Percentiles rank a stretch among this genome's conserved stretches.
Conservation (phyloP, 2,888 invertebrate genomes). For the Hypercompe scribonia region DNA sequence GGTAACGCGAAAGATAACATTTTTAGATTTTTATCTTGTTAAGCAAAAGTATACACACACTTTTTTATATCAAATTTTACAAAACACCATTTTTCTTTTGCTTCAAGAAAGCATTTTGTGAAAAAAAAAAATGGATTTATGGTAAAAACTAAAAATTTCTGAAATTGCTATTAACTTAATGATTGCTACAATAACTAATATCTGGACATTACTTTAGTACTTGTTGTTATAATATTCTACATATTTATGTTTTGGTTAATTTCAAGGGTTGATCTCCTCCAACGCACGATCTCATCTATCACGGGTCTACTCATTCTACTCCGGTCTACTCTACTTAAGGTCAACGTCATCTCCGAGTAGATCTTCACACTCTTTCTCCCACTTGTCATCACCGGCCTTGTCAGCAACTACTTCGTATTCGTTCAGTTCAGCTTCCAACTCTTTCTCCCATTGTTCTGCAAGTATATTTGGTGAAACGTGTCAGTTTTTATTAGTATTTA, state of each 20-base stretch:
- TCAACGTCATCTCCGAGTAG: slow-evolving; percentile 88
- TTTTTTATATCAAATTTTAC: background rate
- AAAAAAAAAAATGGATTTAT: no score
- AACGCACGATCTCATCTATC: slow-evolving; percentile 24
- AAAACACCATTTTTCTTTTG: background rate
- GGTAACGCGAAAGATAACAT: no score
- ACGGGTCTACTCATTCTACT: slow-evolving; percentile 30
- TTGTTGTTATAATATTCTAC: background rate
- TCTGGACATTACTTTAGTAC: background rate
- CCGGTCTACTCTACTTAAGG: slow-evolving; percentile 80
- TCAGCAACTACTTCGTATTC: slow-evolving; percentile 95
- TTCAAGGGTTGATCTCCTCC: slow-evolving; percentile 29
- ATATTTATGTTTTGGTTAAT: background rate
- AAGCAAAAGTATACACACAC: no score
- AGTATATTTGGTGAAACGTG: slow-evolving; percentile 34
- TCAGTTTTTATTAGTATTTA: background rate
- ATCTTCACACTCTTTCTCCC: slow-evolving; percentile 91
- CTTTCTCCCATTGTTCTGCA: slow-evolving; percentile 98
- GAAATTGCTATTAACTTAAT: background rate
- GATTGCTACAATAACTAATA: background rate
- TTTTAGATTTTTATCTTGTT: no score
- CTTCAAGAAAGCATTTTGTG: no score
- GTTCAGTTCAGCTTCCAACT: slow-evolving; percentile 97
- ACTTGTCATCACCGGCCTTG: slow-evolving; percentile 81
- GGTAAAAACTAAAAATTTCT: background rate